phyloP scores from a whole-genome alignment of 1,140 invertebrate species.

The Calliopsis andreniformis region DNA sequence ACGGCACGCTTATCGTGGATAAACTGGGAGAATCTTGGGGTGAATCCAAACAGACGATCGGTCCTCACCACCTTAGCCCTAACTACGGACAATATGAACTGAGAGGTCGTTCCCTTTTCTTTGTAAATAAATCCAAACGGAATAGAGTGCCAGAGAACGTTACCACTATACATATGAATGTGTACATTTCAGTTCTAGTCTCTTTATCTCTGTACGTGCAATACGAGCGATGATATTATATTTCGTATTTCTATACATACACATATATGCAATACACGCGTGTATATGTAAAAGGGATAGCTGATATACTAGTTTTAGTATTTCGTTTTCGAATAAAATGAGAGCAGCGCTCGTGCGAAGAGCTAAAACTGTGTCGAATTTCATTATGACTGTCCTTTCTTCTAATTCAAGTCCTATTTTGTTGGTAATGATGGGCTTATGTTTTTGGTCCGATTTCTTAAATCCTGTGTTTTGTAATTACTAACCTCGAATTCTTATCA shows the following conservation, averaged over 20 bases:
- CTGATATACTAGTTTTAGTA: constrained; percentile 65
- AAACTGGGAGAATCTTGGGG: constrained; percentile 98
- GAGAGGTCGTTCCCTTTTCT: constrained; percentile 62
- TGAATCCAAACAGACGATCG: constrained; percentile 92
- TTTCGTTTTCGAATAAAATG: constrained; percentile 56
- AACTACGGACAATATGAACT: constrained; percentile 88
- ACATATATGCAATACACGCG: constrained; percentile 18
- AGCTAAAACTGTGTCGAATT: background rate
- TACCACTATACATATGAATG: constrained; percentile 36
- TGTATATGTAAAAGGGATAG: constrained; percentile 58
- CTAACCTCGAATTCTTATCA: background rate
- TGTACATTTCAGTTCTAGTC: constrained; percentile 68
- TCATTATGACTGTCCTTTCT: background rate
- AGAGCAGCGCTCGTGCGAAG: constrained; percentile 44
- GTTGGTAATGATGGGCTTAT: background rate
- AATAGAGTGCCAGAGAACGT: constrained; percentile 56
- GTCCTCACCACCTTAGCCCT: constrained; percentile 90
- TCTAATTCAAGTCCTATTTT: background rate
- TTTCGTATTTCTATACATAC: constrained; percentile 61
- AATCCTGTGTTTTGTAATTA: background rate
- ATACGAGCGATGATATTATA: constrained; percentile 71
- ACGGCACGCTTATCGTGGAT: constrained; percentile 99
- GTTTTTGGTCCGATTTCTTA: background rate
- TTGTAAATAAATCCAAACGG: constrained; percentile 74
- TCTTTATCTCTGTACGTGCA: constrained; percentile 70